These are phyloP conservation scores for Chelmon rostratus DNA, from an alignment of 2,797 vertebrate species.

Conservation along the genomic window DNA sequence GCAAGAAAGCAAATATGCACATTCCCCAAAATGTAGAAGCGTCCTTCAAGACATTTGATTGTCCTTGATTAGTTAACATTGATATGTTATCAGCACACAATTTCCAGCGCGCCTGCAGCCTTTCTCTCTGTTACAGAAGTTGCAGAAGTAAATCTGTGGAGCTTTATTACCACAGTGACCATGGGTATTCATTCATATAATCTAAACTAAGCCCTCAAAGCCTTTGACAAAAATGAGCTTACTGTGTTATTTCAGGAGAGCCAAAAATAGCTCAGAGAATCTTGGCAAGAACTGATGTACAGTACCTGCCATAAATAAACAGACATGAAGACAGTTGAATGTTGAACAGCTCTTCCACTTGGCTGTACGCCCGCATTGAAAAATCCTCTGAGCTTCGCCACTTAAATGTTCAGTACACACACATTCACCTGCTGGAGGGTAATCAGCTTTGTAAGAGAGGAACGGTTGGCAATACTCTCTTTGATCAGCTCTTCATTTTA, in stretches of 20 bases:
- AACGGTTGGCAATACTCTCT: constrained; percentile 6
- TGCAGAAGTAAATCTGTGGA: constrained; percentile 19
- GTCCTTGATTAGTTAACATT: no score
- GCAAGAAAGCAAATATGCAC: background rate
- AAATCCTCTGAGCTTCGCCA: constrained; percentile 40
- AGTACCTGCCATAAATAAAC: constrained; percentile 73
- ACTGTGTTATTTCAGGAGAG: constrained; percentile 67
- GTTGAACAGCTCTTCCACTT: constrained; percentile 63
- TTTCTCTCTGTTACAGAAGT: constrained; percentile 13
- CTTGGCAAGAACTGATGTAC: constrained; percentile 68
- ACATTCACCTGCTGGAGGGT: constrained; percentile 59
- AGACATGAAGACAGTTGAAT: constrained; percentile 64
- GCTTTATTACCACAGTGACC: constrained; percentile 42
- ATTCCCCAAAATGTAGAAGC: background rate
- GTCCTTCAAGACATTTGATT: background rate
- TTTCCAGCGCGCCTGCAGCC: background rate
- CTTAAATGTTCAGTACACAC: constrained; percentile 59
- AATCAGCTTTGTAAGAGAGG: constrained; percentile 45
- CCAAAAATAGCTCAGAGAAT: constrained; percentile 72
- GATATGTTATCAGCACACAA: background rate
- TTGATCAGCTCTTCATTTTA: constrained; percentile 34
- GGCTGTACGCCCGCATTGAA: constrained; percentile 61
- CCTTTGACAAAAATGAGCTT: constrained; percentile 61
- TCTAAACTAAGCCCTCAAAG: constrained; percentile 63
- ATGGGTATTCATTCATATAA: constrained; percentile 66